A percentile compares a stretch with the other conserved stretches of the same genome.
phyloP scores from a whole-genome alignment of 2,113 vertebrate species.

The Oryctolagus cuniculus region mOryCun1.1 NC_091432.1:211435501-211436000 shows the following conservation, averaged over 20 bases:
- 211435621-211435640: background rate
- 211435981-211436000: slow-evolving; percentile 21
- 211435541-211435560: background rate
- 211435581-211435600: background rate
- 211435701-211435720: background rate
- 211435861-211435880: background rate
- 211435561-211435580: background rate
- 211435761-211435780: background rate
- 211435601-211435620: background rate
- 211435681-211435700: background rate
- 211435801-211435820: slow-evolving; percentile 64
- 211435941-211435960: slow-evolving; percentile 30
- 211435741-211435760: background rate
- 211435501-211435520: background rate
- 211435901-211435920: slow-evolving; percentile 14
- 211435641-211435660: background rate
- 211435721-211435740: background rate
- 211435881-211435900: slow-evolving; percentile 50
- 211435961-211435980: slow-evolving; percentile 18
- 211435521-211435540: no score
- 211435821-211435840: background rate
- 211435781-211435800: background rate
- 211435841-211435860: background rate
- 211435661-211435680: background rate
- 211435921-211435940: background rate